Conservation (phyloP, 2,797 vertebrate species). For the Muscicapa comitata region DNA sequence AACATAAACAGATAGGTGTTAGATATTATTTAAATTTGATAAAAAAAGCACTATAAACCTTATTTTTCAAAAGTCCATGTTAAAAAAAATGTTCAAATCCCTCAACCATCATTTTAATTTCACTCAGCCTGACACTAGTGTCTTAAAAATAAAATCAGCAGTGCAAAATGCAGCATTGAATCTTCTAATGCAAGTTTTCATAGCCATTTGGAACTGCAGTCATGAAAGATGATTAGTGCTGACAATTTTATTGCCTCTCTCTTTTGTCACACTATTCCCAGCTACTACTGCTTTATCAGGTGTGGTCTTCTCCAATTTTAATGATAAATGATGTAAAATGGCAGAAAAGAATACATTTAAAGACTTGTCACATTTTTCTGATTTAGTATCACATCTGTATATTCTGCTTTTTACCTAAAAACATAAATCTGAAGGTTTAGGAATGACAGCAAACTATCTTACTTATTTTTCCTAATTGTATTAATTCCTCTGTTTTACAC, state of each 20-base stretch:
- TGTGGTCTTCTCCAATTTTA: not conserved
- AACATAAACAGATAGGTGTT: slow-evolving; percentile 21
- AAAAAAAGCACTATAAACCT: not conserved
- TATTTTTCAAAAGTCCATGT: not conserved
- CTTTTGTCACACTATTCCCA: not conserved
- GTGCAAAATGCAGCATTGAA: not conserved
- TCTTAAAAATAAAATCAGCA: not conserved
- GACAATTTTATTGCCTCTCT: not conserved
- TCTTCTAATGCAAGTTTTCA: not conserved
- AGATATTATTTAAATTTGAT: not conserved
- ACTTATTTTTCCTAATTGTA: not conserved
- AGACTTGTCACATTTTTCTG: not conserved
- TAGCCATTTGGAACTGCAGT: not conserved
- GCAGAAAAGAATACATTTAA: not conserved
- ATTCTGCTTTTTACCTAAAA: not conserved
- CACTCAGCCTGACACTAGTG: not conserved
- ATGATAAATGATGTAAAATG: not conserved
- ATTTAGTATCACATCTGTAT: not conserved
- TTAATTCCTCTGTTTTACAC: not conserved
- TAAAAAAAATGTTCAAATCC: not conserved
- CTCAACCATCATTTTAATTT: not conserved
- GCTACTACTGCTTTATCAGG: not conserved
- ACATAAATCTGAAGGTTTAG: not conserved
- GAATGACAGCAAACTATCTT: not conserved
- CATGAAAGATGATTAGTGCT: not conserved